phyloP scores from a whole-genome alignment of 2,113 vertebrate species.

The Nematolebias whitei region DNA sequence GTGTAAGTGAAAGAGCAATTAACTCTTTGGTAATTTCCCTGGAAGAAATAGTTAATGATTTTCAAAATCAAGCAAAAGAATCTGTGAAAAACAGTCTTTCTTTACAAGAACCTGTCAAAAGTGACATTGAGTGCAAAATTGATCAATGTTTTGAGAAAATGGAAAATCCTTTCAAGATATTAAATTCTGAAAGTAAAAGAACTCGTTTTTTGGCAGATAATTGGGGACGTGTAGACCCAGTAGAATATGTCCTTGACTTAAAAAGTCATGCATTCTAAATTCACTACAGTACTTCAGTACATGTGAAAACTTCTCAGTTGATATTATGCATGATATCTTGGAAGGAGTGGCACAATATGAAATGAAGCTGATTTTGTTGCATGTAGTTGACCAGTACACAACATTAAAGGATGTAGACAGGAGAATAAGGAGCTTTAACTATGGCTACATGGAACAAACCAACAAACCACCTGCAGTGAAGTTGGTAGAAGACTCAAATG shows the following conservation, averaged over 20 bases:
- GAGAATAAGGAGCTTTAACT: conserved; percentile 35
- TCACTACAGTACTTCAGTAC: no score
- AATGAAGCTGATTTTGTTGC: no score
- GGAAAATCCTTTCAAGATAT: conserved; percentile 41
- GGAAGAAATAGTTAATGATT: conserved; percentile 3
- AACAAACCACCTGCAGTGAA: conserved; percentile 26
- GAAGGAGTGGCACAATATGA: no score
- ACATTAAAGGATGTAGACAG: no score
- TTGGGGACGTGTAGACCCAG: conserved; percentile 29
- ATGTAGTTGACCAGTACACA: no score
- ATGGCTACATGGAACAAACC: conserved; percentile 33
- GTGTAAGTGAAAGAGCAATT: conserved; percentile 10
- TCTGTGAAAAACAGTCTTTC: neutral
- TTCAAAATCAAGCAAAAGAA: conserved; percentile 11
- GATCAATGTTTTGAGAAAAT: conserved; percentile 39
- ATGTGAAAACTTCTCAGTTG: no score
- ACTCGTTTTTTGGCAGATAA: conserved; percentile 32
- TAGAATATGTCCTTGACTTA: conserved; percentile 42
- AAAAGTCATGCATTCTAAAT: no score
- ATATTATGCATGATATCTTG: no score
- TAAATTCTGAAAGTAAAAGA: conserved; percentile 47
- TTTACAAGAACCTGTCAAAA: conserved; percentile 9
- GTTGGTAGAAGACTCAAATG: conserved; percentile 34
- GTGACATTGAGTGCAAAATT: conserved; percentile 17
- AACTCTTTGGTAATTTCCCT: conserved; percentile 1